Evolutionary conservation across 2,888 invertebrate species (phyloP).

Genomic region (Torymus texanus): DNA sequence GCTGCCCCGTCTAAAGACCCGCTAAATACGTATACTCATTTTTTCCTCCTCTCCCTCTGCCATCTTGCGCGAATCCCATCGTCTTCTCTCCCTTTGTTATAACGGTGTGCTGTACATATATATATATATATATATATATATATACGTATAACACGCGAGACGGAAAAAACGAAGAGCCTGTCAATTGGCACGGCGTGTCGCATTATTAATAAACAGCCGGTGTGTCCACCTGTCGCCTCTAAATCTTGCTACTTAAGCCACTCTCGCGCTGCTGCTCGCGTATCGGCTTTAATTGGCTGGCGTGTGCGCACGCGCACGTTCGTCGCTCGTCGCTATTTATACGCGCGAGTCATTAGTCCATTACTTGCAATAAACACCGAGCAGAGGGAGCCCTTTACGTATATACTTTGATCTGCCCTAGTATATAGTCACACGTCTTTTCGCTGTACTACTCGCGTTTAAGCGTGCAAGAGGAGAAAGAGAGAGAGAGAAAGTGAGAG

Average conservation of each 20-base stretch:
- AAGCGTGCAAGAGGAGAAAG: neutral
- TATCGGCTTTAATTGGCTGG: constrained; percentile 72
- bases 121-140: no score
- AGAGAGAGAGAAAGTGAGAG: neutral
- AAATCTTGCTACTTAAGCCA: constrained; percentile 73
- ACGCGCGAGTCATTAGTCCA: constrained; percentile 68
- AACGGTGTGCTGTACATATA: constrained; percentile 10
- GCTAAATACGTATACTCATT: constrained; percentile 65
- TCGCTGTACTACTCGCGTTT: constrained; percentile 7
- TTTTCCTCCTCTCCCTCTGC: constrained; percentile 2
- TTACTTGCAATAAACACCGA: constrained; percentile 65
- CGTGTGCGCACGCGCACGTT: constrained; percentile 59
- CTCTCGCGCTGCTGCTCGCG: constrained; percentile 35
- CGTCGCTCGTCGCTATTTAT: constrained; percentile 67
- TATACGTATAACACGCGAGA: neutral
- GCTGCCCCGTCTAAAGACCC: constrained; percentile 68
- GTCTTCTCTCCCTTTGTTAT: neutral
- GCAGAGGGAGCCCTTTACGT: neutral
- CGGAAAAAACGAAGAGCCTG: neutral
- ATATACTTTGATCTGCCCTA: constrained; percentile 15
- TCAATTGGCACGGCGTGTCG: constrained; percentile 64
- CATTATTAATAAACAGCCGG: constrained; percentile 65
- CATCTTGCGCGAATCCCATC: no score
- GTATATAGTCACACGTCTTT: neutral
- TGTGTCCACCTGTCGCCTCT: constrained; percentile 71